Conservation (phyloP, 64 coral and sea anemone species). For the Anthopleura sola region DNA sequence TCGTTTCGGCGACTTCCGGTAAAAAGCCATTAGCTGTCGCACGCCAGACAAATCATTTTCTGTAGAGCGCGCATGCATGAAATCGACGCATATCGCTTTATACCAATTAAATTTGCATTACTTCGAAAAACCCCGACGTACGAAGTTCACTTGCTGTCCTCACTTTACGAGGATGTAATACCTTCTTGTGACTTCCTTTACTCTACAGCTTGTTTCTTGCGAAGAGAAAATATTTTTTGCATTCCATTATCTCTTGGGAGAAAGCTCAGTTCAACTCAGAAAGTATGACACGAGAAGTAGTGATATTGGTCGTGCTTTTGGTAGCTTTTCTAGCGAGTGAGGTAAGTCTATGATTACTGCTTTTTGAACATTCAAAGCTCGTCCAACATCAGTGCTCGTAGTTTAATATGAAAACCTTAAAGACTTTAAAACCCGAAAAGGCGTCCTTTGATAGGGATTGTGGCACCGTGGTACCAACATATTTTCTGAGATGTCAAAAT, state of each 20-base stretch:
- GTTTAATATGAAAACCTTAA: neutral
- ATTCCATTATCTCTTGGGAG: neutral
- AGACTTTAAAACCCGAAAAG: neutral
- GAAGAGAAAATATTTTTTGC: neutral
- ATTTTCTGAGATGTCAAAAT: neutral
- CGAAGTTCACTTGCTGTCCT: neutral
- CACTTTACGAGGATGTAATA: neutral
- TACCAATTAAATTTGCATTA: conserved; percentile 9
- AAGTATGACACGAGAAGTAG: neutral
- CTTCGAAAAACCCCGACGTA: neutral
- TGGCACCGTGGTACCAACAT: neutral
- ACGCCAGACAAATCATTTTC: neutral
- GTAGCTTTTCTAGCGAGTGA: neutral
- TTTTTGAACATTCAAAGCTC: neutral
- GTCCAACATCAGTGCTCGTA: no score
- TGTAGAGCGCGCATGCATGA: neutral
- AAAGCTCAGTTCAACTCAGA: neutral
- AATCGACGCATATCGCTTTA: neutral
- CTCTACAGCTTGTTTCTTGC: neutral
- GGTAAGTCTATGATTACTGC: neutral
- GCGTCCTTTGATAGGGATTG: neutral
- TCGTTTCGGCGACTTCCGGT: neutral
- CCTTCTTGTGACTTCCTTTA: neutral
- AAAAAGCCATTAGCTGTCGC: neutral
- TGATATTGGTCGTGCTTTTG: neutral